Percentiles rank a stretch among this genome's conserved stretches.
Conservation (phyloP, 2,113 vertebrate species). For the Melanerpes formicivorus region DNA sequence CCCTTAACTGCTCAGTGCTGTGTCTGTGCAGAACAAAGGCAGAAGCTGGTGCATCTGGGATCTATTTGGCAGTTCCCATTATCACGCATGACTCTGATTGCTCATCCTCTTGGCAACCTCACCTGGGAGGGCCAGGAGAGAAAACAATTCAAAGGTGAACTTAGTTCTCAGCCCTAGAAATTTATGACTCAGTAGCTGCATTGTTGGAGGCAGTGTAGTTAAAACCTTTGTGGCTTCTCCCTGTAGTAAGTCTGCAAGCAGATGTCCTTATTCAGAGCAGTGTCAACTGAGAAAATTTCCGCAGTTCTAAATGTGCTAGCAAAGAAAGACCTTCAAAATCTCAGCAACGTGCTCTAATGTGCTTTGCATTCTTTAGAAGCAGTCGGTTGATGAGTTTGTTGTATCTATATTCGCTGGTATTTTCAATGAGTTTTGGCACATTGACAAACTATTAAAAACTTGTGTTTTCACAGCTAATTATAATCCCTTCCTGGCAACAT, state of each 20-base stretch:
- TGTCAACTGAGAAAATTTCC: neutral
- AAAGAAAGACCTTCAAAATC: neutral
- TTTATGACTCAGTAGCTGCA: neutral
- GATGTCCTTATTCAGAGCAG: neutral
- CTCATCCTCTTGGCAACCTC: conserved; percentile 4
- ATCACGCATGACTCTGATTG: neutral
- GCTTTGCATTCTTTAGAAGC: neutral
- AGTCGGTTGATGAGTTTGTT: neutral
- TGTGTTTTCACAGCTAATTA: neutral
- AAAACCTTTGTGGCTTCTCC: neutral
- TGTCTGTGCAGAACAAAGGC: neutral
- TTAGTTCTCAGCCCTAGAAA: conserved; percentile 1
- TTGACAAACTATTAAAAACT: conserved; percentile 1
- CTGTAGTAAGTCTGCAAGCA: neutral
- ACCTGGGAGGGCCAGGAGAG: neutral
- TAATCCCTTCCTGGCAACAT: conserved; percentile 4
- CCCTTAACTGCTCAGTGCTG: neutral
- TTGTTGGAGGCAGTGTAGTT: neutral
- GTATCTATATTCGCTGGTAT: neutral
- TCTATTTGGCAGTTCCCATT: conserved; percentile 6
- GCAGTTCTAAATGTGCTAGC: neutral
- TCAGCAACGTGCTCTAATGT: neutral
- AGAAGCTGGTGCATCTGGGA: neutral
- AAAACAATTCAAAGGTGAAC: conserved; percentile 1
- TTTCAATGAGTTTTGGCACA: neutral